Evolutionary conservation across 2,888 invertebrate genomes (phyloP).

Genomic region (Orthonychiurus folsomi): DNA sequence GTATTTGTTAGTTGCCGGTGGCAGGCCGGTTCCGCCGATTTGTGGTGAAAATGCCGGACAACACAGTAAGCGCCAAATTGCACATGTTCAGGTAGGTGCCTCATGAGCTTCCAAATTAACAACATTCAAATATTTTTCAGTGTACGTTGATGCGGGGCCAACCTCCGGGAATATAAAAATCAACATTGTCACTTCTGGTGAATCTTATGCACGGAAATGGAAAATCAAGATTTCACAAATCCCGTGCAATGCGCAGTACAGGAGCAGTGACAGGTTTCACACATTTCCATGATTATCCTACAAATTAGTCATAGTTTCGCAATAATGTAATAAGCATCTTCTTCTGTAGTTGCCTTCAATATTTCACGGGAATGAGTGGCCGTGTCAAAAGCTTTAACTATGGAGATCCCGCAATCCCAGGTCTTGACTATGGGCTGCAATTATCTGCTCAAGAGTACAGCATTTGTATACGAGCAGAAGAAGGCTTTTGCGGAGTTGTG

Average conservation of each 20-base stretch:
- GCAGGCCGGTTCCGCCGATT: constrained; percentile 39
- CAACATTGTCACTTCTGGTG: constrained; percentile 70
- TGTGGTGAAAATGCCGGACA: constrained; percentile 41
- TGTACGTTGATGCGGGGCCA: constrained; percentile 74
- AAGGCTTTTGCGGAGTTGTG: constrained; percentile 40
- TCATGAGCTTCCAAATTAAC: constrained; percentile 2
- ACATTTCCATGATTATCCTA: too few relatives aligned
- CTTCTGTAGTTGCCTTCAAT: constrained; percentile 41
- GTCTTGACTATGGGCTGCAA: constrained; percentile 32
- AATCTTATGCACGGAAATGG: constrained; percentile 64
- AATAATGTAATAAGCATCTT: too few relatives aligned
- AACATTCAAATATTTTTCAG: too few relatives aligned
- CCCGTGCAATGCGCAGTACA: constrained; percentile 63
- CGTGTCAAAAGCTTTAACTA: constrained; percentile 41
- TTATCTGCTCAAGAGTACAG: constrained; percentile 41
- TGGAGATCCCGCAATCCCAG: constrained; percentile 33
- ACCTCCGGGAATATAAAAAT: constrained; percentile 71
- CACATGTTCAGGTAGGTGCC: background rate
- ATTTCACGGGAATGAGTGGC: constrained; percentile 39
- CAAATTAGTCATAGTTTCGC: too few relatives aligned
- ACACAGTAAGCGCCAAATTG: constrained; percentile 38
- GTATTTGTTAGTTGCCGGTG: constrained; percentile 41
- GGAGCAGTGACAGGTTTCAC: constrained; percentile 41
- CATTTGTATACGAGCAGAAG: constrained; percentile 39
- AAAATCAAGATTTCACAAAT: constrained; percentile 71